A percentile compares a stretch with the other conserved stretches of the same genome.
These are phyloP conservation scores for Coranthus polyacanthus DNA, from an alignment of 2,797 vertebrate species.

Conservation along the genomic window DNA sequence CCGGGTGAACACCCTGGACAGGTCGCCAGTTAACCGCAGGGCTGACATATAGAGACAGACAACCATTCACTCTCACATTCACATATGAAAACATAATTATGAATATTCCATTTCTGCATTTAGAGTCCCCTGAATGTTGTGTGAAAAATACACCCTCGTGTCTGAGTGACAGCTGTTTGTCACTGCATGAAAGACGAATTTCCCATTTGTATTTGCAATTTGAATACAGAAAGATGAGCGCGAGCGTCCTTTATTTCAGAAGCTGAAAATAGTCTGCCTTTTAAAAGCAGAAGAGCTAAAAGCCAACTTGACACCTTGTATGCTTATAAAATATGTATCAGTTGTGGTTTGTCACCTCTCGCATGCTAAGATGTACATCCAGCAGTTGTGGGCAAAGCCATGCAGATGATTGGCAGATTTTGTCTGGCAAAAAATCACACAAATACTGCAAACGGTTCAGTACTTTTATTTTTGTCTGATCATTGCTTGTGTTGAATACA, in stretches of 20 bases:
- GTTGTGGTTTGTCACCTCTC: conserved; percentile 16
- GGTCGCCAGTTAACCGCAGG: too few relatives aligned
- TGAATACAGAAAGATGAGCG: conserved; percentile 26
- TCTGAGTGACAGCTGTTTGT: too few relatives aligned
- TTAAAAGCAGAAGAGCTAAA: conserved; percentile 40
- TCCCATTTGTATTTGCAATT: conserved; percentile 3
- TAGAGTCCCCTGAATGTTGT: too few relatives aligned
- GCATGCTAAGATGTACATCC: conserved; percentile 8
- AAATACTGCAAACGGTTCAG: background rate
- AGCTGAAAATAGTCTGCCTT: conserved; percentile 36
- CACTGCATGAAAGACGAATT: too few relatives aligned
- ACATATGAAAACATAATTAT: too few relatives aligned
- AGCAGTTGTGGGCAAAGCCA: conserved; percentile 8
- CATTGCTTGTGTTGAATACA: too few relatives aligned
- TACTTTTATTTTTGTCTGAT: background rate
- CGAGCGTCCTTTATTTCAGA: conserved; percentile 20
- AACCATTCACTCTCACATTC: too few relatives aligned
- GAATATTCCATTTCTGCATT: too few relatives aligned
- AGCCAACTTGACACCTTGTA: conserved; percentile 33
- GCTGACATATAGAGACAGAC: too few relatives aligned
- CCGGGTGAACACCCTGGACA: too few relatives aligned
- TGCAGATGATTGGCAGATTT: background rate
- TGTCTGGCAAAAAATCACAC: background rate
- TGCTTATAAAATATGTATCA: conserved; percentile 42
- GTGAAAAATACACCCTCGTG: too few relatives aligned